Base-by-base conservation (phyloP, 2,797 vertebrate species). In the Pseudotriccus pelzelni region DNA sequence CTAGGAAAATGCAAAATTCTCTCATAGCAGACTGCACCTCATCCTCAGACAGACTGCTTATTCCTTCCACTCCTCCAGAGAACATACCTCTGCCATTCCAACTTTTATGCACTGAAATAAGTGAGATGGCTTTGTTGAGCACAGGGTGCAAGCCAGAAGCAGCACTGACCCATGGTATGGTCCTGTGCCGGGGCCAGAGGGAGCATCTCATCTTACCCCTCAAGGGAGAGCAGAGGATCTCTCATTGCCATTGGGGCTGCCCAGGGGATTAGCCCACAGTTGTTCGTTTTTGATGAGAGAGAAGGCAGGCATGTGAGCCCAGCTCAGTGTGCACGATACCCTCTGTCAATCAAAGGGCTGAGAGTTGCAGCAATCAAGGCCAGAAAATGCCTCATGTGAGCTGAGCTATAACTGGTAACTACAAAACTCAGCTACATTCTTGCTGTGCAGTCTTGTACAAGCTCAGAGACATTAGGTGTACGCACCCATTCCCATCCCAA, bases 211-310 rank as follows among this genome's bases (percentile, higher is more conserved):
- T 63, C 12, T 94, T 92, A 93, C n/a, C 21, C 68, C 93, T 94
- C 84, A 81, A 90, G 88, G 66, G 70, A 89, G 15, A 4, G 60
- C 68, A 73, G 50, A 81, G 50, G 41, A 73, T 87, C 46, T 92
- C 83, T 44, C 34, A 36, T 13, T 91, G 91, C 58, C 22, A 2
- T 9, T 4, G 2, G 62, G 52, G 49, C 43, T 79, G 77, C 80
- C 84, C 49, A 18, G 25, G 64, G 78, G 81, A 96, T 97, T 95
- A 95, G 67, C 30, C 50, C 81, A 91, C 91, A 95, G 90, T 90
- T 94, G 95, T 80, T 95, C 12, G 0, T 53, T 91, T 93, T 58
- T 79, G 72, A 87, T 84, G 75, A 76, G 93, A 89, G 62, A 55
- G 89, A 32, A 94, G 46, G n/a, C 52, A 96, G 69, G 44, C 64